Evolutionary conservation across 1,140 invertebrate genomes (phyloP).

Genomic region (Euschistus heros): DNA sequence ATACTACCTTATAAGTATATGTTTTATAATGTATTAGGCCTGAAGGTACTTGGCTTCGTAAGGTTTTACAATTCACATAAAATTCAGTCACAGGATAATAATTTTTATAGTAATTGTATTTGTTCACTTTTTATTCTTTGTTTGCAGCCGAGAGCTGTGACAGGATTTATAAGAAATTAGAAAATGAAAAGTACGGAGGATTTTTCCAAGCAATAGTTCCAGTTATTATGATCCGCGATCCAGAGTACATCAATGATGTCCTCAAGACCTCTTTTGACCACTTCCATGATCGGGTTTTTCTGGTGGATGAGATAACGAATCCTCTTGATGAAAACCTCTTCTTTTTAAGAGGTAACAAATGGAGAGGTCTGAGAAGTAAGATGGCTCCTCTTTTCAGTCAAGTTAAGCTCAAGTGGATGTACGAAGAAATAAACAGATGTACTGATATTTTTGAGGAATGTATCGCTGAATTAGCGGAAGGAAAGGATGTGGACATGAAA

Average conservation of each 20-base stretch:
- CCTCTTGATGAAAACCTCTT: background rate
- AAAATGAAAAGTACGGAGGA: slow-evolving; percentile 13
- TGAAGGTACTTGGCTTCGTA: no score
- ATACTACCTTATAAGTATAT: no score
- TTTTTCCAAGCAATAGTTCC: background rate
- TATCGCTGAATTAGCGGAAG: slow-evolving; percentile 1
- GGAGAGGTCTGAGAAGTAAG: background rate
- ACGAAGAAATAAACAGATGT: no score
- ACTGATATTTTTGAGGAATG: slow-evolving; percentile 21
- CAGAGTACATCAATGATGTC: background rate
- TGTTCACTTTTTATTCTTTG: no score
- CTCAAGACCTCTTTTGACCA: background rate
- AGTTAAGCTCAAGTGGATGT: background rate
- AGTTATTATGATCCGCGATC: background rate
- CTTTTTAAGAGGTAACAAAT: background rate
- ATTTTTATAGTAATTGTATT: no score
- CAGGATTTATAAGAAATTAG: background rate
- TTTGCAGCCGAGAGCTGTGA: no score
- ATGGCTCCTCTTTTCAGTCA: background rate
- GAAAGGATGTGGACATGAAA: background rate
- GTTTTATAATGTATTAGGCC: no score
- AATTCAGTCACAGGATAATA: no score
- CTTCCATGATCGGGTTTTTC: background rate
- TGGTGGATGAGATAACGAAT: background rate
- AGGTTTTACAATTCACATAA: no score